These are phyloP conservation scores for Steinernema feltiae DNA, from an alignment of 1,140 invertebrate species.

Conservation along the genomic window DNA sequence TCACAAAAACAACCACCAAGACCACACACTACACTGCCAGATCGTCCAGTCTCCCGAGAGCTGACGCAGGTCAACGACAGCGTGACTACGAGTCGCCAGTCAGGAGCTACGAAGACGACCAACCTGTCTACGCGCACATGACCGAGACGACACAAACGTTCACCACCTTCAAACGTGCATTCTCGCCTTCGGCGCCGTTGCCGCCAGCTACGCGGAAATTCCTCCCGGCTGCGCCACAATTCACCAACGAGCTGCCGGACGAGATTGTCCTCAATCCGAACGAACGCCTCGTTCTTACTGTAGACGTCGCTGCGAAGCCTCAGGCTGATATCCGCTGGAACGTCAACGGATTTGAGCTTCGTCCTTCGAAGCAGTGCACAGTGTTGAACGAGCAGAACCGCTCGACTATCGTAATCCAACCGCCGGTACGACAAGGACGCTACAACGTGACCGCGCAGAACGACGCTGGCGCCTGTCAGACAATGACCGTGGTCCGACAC, in stretches of 20 bases:
- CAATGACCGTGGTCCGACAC: slow-evolving; percentile 19
- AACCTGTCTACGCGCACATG: neutral
- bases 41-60: slow-evolving; percentile 3
- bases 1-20: slow-evolving; percentile 12
- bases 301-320: slow-evolving; percentile 42
- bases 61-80: slow-evolving; percentile 9
- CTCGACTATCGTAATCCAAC: slow-evolving; percentile 44
- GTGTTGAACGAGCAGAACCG: slow-evolving; percentile 42
- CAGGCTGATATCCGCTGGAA: slow-evolving; percentile 46
- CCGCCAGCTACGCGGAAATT: slow-evolving; percentile 20
- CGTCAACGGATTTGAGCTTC: slow-evolving; percentile 45
- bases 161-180: neutral
- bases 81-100: neutral
- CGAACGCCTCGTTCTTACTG: slow-evolving; percentile 40
- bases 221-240: slow-evolving; percentile 41
- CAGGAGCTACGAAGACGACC: slow-evolving; percentile 7
- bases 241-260: slow-evolving; percentile 41
- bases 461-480: slow-evolving; percentile 28
- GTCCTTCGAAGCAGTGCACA: slow-evolving; percentile 32
- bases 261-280: slow-evolving; percentile 41
- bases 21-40: neutral
- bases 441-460: slow-evolving; percentile 43
- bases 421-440: slow-evolving; percentile 41
- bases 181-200: slow-evolving; percentile 16
- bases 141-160: neutral